Evolutionary conservation across 2,113 vertebrate species (phyloP).

Genomic region (Xyliphius kryptos): DNA sequence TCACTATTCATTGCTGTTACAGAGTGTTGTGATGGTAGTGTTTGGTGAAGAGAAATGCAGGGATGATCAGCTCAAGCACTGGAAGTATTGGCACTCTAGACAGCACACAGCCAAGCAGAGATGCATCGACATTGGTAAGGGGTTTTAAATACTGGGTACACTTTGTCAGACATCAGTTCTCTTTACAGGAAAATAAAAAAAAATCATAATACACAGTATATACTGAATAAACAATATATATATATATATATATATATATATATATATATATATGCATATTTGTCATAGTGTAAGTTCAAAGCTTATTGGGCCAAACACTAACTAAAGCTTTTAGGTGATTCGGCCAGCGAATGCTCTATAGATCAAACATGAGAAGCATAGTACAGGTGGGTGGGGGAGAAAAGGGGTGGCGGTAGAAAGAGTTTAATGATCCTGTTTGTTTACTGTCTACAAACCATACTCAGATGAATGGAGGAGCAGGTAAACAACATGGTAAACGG

Average conservation of each 20-base stretch:
- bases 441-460: conserved; percentile 24
- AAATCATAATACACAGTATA: no score
- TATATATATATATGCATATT: no score
- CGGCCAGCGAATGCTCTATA: conserved; percentile 8
- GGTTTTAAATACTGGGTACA: no score
- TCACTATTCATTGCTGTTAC: conserved; percentile 26
- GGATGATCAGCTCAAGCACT: conserved; percentile 95
- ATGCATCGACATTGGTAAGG: conserved; percentile 92
- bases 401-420: conserved; percentile 25
- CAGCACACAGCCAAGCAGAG: conserved; percentile 98
- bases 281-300: no score
- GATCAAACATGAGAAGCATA: conserved; percentile 28
- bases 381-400: neutral
- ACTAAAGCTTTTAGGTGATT: conserved; percentile 14
- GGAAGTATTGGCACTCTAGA: conserved; percentile 98
- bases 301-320: no score
- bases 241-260: no score
- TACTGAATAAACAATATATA: no score
- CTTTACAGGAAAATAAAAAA: no score
- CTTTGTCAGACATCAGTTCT: no score
- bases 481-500: no score
- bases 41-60: conserved; percentile 96
- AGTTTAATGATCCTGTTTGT: conserved; percentile 33
- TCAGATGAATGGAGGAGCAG: conserved; percentile 21
- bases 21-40: conserved; percentile 98